Evolutionary conservation across 2,113 vertebrate genomes (phyloP).

Genomic region (Urocolius indicus): DNA sequence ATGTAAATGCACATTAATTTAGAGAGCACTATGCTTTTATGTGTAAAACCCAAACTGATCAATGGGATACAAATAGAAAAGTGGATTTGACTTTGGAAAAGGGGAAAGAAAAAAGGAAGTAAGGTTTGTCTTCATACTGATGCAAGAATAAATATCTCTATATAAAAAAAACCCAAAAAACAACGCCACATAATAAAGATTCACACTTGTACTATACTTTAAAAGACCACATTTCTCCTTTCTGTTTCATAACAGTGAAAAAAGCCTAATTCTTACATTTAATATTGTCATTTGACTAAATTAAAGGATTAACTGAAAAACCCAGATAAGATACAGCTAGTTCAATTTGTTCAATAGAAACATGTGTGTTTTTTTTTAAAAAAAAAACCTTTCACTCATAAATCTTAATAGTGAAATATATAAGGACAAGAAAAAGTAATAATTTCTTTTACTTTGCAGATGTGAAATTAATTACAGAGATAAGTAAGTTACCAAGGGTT

Average conservation of each 20-base stretch:
- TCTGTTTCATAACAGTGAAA: neutral
- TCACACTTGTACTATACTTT: neutral
- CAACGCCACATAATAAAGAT: neutral
- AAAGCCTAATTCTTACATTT: neutral
- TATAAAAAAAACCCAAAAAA: neutral
- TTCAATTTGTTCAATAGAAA: conserved; percentile 38
- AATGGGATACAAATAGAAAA: neutral
- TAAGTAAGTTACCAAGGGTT: conserved; percentile 21
- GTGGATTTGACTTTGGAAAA: neutral
- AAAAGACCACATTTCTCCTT: neutral
- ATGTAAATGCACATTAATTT: neutral
- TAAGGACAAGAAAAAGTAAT: neutral
- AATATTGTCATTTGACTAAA: conserved; percentile 40
- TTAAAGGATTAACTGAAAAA: conserved; percentile 44
- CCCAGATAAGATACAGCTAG: conserved; percentile 6
- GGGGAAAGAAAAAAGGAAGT: neutral
- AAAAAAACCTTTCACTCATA: neutral
- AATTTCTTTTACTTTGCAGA: neutral
- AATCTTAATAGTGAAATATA: neutral
- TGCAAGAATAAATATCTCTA: neutral
- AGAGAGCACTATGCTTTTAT: neutral
- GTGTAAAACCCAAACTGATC: neutral
- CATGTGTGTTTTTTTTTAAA: neutral
- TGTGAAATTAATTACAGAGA: conserved; percentile 50
- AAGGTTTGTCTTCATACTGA: neutral